A percentile compares a stretch with the other conserved stretches of the same genome.
phyloP scores from a whole-genome alignment of 2,113 vertebrate species.

The Vulpes ferrilata region DNA sequence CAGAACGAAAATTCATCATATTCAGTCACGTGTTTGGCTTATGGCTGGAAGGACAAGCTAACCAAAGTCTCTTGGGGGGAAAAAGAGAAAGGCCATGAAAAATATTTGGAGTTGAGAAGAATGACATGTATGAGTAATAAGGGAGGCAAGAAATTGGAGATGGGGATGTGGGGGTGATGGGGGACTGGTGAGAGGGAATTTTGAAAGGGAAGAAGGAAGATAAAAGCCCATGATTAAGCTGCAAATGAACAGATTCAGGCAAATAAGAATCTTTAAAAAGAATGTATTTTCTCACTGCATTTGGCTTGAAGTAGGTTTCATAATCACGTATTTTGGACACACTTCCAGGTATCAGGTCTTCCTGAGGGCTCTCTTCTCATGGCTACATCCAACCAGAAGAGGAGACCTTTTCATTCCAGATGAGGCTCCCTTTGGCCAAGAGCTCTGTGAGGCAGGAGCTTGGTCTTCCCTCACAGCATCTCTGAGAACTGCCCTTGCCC shows the following conservation, averaged over 20 bases:
- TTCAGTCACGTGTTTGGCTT: background rate
- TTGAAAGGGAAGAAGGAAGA: background rate
- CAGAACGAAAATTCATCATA: conserved; percentile 56
- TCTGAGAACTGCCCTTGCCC: background rate
- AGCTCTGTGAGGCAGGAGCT: background rate
- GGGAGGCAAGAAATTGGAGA: conserved; percentile 37
- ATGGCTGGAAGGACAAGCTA: conserved; percentile 60
- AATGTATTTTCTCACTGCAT: background rate
- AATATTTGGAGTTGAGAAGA: conserved; percentile 49
- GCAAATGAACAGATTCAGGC: background rate
- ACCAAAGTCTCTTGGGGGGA: conserved; percentile 45
- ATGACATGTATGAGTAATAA: conserved; percentile 16
- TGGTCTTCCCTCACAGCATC: background rate
- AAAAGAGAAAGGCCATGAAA: conserved; percentile 42
- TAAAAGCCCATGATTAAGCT: background rate
- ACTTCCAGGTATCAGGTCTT: background rate
- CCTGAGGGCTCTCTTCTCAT: background rate
- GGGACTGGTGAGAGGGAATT: background rate
- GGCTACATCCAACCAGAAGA: background rate
- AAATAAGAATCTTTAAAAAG: background rate
- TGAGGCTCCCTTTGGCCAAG: background rate
- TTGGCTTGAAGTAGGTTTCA: background rate
- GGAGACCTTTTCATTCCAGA: background rate
- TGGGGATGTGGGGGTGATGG: background rate
- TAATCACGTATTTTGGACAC: background rate